Base-by-base conservation (phyloP, 2,888 invertebrate genomes). In the Polia nebulosa region DNA sequence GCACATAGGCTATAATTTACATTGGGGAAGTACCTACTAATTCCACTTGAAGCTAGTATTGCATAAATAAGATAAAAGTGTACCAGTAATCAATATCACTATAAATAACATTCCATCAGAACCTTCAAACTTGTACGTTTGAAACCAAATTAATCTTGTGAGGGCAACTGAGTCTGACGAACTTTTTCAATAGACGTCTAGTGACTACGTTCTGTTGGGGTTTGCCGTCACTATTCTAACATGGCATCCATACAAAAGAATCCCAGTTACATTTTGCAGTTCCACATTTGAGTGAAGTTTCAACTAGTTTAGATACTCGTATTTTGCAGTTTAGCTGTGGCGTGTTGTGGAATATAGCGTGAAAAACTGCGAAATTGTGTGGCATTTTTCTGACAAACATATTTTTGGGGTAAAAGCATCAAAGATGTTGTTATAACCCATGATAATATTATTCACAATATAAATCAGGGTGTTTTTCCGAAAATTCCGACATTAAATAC, bases 181-280 rank as follows among this genome's bases (percentile, higher is more conserved):
- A 80, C 66, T 80, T 80, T 75, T 69, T 74, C 69, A 75, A 80
- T 78, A 69, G 62, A 58, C 22, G 58, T 74, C 74, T 27, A 53
- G 36, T 13, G 51, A 59, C 61, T 52, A 32, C 63, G 51, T 47
- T 64, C 53, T 34, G 47, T 57, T 36, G 39, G 9, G 17, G 39
- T 25, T 27, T 57, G 47, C 41, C 15, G 51, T 58, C 25, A 51
- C 36, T 29, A 25, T 32, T 34, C 49, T 62, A 53, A 64, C 60
- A 59, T 55, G 53, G 27, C 66, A 29, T 29, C 9, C 56, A n/a
- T 22, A 56, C 34, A 60, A 53, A 62, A 56, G 32, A 55, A 58
- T 68, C 29, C 53, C n/a, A 63, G 29, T 47, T 49, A 59, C 47
- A 62, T 65, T 68, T 59, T 41, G 44, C 51, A 58, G 17, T 36